Evolutionary conservation across 2,797 vertebrate species (phyloP), one percentile per base, ranked within the genome.

Genomic region (Nannoperca obscura): DNA sequence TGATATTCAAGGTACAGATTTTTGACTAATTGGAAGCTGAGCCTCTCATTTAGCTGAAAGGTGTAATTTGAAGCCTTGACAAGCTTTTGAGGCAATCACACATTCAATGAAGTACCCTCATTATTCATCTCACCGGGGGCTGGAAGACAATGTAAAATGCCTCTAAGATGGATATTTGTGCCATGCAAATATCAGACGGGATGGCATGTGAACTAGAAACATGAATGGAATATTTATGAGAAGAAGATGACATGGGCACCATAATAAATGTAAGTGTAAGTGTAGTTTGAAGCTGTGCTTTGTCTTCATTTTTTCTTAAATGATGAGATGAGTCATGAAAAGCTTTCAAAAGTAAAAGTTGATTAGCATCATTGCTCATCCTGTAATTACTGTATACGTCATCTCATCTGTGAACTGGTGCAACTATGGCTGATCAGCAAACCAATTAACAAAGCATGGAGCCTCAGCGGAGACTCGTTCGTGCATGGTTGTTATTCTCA

Each of bases 121-220:
- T 74, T 59, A 66, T 67, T 74, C 20, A 77, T 65, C 8, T 67
- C 17, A 19, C 62, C 1, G 0, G 4, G 15, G 52, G 59, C 20
- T 20, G 67, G n/a, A 14, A 30, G n/a, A 72, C 47, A 66, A 63
- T 7, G 1, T 15, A 42, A 1, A 13, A 38, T 60, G 40, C 17
- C 55, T 74, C n/a, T 30, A 60, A 71, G 52, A 82, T 71, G 19
- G 66, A 75, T 72, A 34, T 54, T 64, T 74, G 44, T 70, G 42
- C 10, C 52, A 54, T 57, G 24, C 42, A 77, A 72, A 63, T 47
- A 12, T 58, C 19, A 49, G n/a, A 12, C 52, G 19, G 20, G 30
- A 3, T 34, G 36, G 10, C 12, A 24, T 50, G 60, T 78, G 52
- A 9, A 65, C 66, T 71, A n/a, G 7, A 42, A 42, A 22, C 5